These are phyloP conservation scores for Procavia capensis DNA, from an alignment of 2,113 vertebrate species.

Conservation along the genomic window DNA sequence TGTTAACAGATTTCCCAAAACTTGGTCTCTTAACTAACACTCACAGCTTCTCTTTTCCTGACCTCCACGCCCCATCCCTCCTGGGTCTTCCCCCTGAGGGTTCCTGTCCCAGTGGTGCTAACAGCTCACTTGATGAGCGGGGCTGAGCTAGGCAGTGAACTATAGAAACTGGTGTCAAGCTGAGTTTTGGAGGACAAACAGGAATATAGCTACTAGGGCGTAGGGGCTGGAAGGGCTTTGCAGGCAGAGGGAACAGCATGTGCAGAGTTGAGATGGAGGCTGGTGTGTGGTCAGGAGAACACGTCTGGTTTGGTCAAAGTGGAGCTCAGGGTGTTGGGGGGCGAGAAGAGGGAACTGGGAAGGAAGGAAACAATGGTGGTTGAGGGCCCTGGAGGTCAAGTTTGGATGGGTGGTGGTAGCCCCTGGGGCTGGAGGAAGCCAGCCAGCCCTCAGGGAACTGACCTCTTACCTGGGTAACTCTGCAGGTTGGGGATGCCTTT, in stretches of 20 bases:
- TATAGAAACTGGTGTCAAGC: background rate
- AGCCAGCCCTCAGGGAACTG: accelerated
- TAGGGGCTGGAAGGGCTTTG: background rate
- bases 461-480: background rate
- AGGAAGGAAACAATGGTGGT: background rate
- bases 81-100: background rate
- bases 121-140: background rate
- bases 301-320: background rate
- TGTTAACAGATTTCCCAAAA: background rate
- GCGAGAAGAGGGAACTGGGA: background rate
- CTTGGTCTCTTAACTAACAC: background rate
- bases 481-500: slow-evolving; percentile 86
- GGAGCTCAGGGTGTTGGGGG: background rate
- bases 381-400: background rate
- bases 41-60: background rate
- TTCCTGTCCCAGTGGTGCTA: background rate
- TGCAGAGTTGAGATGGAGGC: background rate
- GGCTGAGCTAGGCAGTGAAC: background rate
- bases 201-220: background rate
- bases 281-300: background rate
- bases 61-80: background rate
- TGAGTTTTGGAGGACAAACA: background rate
- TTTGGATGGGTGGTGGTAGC: background rate
- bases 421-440: background rate
- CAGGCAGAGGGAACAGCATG: background rate